Evolutionary conservation across 2,888 invertebrate genomes (phyloP).

Genomic region (Cheilosia impressa): DNA sequence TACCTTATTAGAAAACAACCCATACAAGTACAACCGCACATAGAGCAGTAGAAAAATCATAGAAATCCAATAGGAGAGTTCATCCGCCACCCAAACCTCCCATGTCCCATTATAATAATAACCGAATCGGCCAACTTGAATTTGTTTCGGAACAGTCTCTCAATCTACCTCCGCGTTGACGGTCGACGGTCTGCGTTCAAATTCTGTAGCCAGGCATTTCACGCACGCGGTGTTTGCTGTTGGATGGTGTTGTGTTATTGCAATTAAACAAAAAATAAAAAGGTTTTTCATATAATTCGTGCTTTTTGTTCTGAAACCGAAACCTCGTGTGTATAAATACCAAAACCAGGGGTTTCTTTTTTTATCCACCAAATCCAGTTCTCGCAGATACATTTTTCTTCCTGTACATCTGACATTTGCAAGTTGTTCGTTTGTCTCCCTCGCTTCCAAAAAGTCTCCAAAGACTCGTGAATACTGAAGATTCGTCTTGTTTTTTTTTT

Average conservation of each 20-base stretch:
- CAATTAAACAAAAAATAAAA: not conserved
- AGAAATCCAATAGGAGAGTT: conserved; percentile 55
- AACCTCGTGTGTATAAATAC: not conserved
- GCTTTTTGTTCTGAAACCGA: conserved; percentile 5
- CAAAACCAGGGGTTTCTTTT: not conserved
- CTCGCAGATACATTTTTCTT: conserved; percentile 64
- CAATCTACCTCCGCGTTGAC: conserved; percentile 63
- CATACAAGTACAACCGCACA: not conserved
- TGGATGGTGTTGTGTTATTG: conserved; percentile 15
- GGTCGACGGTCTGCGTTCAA: conserved; percentile 46
- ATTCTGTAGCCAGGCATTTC: conserved; percentile 16
- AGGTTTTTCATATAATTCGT: not conserved
- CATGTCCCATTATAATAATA: not conserved
- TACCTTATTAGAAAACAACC: conserved; percentile 12
- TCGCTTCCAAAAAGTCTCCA: conserved; percentile 26
- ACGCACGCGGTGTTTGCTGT: conserved; percentile 30
- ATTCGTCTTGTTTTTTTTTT: conserved; percentile 6
- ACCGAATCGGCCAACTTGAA: conserved; percentile 37
- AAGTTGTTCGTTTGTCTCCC: conserved; percentile 7
- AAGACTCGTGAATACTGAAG: not conserved
- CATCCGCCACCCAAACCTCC: conserved; percentile 35
- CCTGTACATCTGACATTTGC: conserved; percentile 14
- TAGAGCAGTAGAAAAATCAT: conserved; percentile 14
- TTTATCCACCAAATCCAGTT: conserved; percentile 18
- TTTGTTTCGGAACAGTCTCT: conserved; percentile 64